Conservation (phyloP, 2,888 invertebrate species). For the Anagyrus pseudococci region DNA sequence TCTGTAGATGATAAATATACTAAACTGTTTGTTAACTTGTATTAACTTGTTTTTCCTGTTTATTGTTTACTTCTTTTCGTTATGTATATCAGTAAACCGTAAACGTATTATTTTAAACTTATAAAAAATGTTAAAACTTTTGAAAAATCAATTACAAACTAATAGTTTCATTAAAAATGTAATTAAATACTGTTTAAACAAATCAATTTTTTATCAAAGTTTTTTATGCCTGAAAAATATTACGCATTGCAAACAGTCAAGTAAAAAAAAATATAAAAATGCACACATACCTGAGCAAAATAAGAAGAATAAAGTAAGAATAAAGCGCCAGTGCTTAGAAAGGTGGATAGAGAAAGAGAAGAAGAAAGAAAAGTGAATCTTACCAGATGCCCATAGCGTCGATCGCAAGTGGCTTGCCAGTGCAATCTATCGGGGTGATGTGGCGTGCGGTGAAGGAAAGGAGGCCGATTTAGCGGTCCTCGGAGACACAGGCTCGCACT, state of each 20-base stretch:
- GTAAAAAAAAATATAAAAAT: neutral
- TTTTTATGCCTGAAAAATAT: too few relatives aligned
- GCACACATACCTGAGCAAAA: conserved; percentile 9
- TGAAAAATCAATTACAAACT: too few relatives aligned
- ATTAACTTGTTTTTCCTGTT: too few relatives aligned
- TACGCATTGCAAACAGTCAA: neutral
- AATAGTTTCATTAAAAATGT: too few relatives aligned
- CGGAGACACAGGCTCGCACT: conserved; percentile 62
- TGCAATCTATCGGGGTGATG: conserved; percentile 59
- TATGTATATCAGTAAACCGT: too few relatives aligned
- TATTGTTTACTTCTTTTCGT: too few relatives aligned
- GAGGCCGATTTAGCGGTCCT: conserved; percentile 61
- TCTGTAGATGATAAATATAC: too few relatives aligned
- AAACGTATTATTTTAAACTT: too few relatives aligned
- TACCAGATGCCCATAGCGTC: conserved; percentile 57
- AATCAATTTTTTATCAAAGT: too few relatives aligned
- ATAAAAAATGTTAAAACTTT: too few relatives aligned
- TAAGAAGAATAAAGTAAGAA: conserved; percentile 11
- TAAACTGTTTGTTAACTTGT: too few relatives aligned
- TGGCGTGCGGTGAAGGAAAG: conserved; percentile 60
- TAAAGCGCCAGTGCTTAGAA: conserved; percentile 42
- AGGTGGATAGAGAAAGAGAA: conserved; percentile 43
- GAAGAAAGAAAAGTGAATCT: conserved; percentile 50
- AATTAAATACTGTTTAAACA: too few relatives aligned
- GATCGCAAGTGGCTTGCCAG: conserved; percentile 55